Base-by-base conservation (phyloP, 2,888 invertebrate species). In the Heteropelma amictum region DNA sequence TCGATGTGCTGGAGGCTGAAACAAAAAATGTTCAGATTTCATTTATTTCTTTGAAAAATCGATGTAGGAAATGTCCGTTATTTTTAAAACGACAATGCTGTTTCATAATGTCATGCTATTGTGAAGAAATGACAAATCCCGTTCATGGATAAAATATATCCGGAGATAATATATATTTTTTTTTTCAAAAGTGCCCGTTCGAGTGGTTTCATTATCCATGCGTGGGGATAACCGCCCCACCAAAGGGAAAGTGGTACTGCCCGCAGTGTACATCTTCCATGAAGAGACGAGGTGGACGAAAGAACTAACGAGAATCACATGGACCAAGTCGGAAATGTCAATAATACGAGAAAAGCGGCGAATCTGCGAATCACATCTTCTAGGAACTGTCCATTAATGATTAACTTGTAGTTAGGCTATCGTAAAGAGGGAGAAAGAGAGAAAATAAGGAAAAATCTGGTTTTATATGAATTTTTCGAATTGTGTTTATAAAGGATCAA, bases 191-290 rank as follows among this genome's bases (percentile, higher is more conserved):
- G 96, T 99, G 99, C 90, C 97, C 97, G 1, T 97, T 96, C 86
- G 98, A 99, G 90, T 99, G 99, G 99, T 99, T 99, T 91, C 99
- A 99, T 91, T 99, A 98, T 90, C 96, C 96, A 4, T 99, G 99
- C 89, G 99, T 99, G 58, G 97, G 97, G 54, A 96, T 99, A 81
- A 95, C 96, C 0, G 96, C 97, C 65, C 96, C 98, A 45, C 99
- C 99, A 0, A 97, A 98, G 89, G 98, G 98, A 67, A 98, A 98
- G 89, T 99, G 99, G 99, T 99, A 96, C 89, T 99, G 99, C 89
- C 98, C 98, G 0, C 96, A 97, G 85, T 99, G 99, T 89, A 94
- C 95, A 68, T 93, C 94, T 78, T 94, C 95, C 72, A 96, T 96
- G 95, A 94, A 95, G 78, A 93, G 96, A 79, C 93, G 96, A 72